A percentile compares a stretch with the other conserved stretches of the same genome.
phyloP scores from a whole-genome alignment of 2,888 invertebrate species.

The Lithophane semibrunnea region DNA sequence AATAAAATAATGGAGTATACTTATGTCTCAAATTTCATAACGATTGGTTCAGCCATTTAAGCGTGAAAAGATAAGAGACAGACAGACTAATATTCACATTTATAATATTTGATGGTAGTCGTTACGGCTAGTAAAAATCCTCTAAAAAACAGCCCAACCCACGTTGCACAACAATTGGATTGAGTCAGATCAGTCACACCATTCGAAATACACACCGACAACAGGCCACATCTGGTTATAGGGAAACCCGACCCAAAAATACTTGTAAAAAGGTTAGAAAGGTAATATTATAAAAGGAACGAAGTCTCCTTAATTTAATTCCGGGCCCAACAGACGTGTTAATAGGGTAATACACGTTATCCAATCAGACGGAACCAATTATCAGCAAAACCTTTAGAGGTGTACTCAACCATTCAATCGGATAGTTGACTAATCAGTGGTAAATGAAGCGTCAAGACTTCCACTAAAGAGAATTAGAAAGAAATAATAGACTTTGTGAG shows the following conservation, averaged over 20 bases:
- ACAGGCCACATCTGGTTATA: neutral
- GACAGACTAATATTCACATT: no score
- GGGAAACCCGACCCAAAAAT: neutral
- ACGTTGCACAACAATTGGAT: neutral
- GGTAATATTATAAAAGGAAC: constrained; percentile 18
- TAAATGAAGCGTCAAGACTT: constrained; percentile 55
- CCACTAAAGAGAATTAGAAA: constrained; percentile 48
- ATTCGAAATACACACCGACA: constrained; percentile 1
- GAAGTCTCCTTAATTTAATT: constrained; percentile 37
- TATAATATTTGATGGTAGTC: neutral
- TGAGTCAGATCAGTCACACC: neutral
- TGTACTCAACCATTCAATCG: constrained; percentile 59
- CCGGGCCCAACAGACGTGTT: constrained; percentile 36
- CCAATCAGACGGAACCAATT: constrained; percentile 60
- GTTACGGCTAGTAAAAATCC: neutral
- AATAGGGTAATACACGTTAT: constrained; percentile 54
- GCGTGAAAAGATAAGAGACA: no score
- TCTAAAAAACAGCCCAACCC: neutral
- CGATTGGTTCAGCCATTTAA: no score
- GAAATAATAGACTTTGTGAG: constrained; percentile 68
- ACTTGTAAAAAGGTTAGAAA: constrained; percentile 11
- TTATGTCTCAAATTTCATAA: no score
- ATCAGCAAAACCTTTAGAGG: constrained; percentile 58
- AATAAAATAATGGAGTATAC: no score
- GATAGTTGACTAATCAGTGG: constrained; percentile 61